Percentiles rank a stretch among this genome's conserved stretches.
These are phyloP conservation scores for Hypercompe scribonia DNA, from an alignment of 2,888 invertebrate genomes.

Conservation along the genomic window DNA sequence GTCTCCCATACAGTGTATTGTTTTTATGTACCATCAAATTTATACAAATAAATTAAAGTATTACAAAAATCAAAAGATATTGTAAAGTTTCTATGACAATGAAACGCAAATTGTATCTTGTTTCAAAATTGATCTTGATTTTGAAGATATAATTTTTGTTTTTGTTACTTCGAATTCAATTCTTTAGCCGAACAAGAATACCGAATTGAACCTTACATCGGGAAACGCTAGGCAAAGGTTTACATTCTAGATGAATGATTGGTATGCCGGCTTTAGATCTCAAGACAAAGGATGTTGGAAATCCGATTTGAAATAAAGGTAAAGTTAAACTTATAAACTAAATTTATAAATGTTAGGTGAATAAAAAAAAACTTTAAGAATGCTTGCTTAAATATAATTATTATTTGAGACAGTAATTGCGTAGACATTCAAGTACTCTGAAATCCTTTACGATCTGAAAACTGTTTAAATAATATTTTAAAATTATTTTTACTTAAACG, in stretches of 20 bases:
- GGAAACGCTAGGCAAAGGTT: constrained; percentile 67
- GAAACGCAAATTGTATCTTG: constrained; percentile 28
- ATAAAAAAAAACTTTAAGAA: background rate
- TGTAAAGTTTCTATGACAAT: constrained; percentile 1
- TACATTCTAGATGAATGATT: constrained; percentile 71
- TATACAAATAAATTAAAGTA: too few species aligned
- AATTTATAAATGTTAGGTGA: background rate
- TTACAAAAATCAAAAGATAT: background rate
- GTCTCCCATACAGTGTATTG: too few species aligned
- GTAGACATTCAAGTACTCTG: background rate
- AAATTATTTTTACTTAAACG: background rate
- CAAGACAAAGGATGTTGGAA: constrained; percentile 48
- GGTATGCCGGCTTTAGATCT: constrained; percentile 62
- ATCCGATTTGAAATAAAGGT: constrained; percentile 49
- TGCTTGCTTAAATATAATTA: background rate
- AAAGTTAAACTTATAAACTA: too few species aligned
- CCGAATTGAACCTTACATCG: constrained; percentile 68
- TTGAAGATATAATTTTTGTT: constrained; percentile 67
- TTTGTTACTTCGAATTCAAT: constrained; percentile 66
- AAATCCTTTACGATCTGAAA: background rate
- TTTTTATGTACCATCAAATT: too few species aligned
- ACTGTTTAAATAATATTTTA: background rate
- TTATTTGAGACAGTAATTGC: background rate
- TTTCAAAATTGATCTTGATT: constrained; percentile 58
- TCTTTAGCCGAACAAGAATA: constrained; percentile 70